Evolutionary conservation across 2,888 invertebrate genomes (phyloP).

Genomic region (Smittia aterrima): DNA sequence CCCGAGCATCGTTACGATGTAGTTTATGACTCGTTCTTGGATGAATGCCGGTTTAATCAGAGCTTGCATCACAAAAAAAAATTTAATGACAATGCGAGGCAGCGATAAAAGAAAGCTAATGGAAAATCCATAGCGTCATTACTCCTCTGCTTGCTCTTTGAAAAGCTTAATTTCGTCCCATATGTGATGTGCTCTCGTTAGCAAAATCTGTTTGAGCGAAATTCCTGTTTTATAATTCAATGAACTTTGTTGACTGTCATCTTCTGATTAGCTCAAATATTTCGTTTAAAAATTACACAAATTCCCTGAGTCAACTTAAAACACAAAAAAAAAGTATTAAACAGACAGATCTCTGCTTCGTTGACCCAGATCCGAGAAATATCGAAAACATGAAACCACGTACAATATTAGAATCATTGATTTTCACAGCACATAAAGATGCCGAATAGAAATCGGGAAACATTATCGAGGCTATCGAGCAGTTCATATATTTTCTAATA

Average conservation of each 20-base stretch:
- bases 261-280: too few relatives aligned
- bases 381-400: constrained; percentile 19
- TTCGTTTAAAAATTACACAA: too few relatives aligned
- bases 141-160: not conserved
- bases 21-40: not conserved
- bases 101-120: constrained; percentile 15
- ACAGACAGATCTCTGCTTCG: not conserved
- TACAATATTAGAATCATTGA: constrained; percentile 37
- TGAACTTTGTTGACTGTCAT: not conserved
- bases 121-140: constrained; percentile 29
- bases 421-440: constrained; percentile 40
- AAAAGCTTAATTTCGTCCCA: not conserved
- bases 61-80: not conserved
- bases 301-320: not conserved
- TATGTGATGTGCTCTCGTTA: not conserved
- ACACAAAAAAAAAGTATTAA: not conserved
- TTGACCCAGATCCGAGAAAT: constrained; percentile 18
- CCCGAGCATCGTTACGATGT: not conserved
- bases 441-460: not conserved
- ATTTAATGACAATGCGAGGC: not conserved
- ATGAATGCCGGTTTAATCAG: not conserved
- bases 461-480: constrained; percentile 24
- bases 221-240: constrained; percentile 1
- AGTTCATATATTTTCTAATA: constrained; percentile 20
- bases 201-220: not conserved